Evolutionary conservation across 2,888 invertebrate species (phyloP).

Genomic region (Ariolimax columbianus): DNA sequence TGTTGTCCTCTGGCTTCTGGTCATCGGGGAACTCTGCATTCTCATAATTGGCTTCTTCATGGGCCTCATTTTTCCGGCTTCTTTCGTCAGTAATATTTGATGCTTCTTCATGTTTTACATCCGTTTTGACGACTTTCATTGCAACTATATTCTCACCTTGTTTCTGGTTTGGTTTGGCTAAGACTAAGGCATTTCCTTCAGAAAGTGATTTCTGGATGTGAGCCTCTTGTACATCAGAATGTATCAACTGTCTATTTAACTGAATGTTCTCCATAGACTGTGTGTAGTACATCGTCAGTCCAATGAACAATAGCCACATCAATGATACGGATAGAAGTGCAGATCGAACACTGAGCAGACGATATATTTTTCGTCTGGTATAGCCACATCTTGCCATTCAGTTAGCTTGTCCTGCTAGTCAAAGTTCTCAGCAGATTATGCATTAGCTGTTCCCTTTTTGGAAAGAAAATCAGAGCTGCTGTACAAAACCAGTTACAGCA

Average conservation of each 20-base stretch:
- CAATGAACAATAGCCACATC: slow-evolving; percentile 25
- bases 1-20: too few relatives aligned
- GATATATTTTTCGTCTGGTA: slow-evolving; percentile 9
- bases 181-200: too few relatives aligned
- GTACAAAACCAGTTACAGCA: background rate
- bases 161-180: too few relatives aligned
- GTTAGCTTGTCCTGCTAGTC: background rate
- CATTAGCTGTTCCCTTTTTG: background rate
- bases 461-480: background rate
- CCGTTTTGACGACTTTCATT: too few relatives aligned
- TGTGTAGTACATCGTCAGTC: slow-evolving; percentile 32
- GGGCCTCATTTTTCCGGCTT: too few relatives aligned
- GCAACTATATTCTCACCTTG: too few relatives aligned
- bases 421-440: background rate
- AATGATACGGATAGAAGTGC: slow-evolving; percentile 8
- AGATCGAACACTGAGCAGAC: background rate
- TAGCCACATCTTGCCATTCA: slow-evolving; percentile 9
- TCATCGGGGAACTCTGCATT: background rate
- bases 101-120: too few relatives aligned
- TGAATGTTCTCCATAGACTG: background rate
- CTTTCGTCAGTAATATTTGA: too few relatives aligned
- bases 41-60: too few relatives aligned
- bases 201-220: background rate
- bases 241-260: background rate
- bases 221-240: background rate